Percentiles rank a stretch among this genome's conserved stretches.
phyloP scores from a whole-genome alignment of 1,140 invertebrate genomes.

The Zaprionus lachaisei region DNA sequence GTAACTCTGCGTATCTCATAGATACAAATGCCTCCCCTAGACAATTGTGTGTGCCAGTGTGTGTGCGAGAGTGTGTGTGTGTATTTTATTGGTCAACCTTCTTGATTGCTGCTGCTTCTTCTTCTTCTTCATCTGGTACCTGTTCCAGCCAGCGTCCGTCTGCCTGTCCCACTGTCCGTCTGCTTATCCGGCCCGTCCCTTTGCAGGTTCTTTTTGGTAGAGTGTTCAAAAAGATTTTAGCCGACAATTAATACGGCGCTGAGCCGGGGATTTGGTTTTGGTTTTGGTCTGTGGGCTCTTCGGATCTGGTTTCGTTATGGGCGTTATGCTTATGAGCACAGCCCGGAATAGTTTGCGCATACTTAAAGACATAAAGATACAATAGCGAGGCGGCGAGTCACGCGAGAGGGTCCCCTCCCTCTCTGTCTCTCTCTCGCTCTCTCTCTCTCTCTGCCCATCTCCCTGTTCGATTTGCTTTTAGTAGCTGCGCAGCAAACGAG shows the following conservation, averaged over 20 bases:
- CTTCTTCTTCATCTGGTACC: slow-evolving; percentile 48
- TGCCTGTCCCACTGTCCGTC: slow-evolving; percentile 4
- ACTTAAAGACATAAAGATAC: slow-evolving; percentile 51
- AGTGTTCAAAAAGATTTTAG: slow-evolving; percentile 77
- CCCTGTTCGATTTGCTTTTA: slow-evolving; percentile 25
- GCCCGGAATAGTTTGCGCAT: slow-evolving; percentile 38
- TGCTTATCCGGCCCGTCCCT: slow-evolving; percentile 43
- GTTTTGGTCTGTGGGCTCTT: slow-evolving; percentile 14
- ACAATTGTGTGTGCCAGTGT: slow-evolving; percentile 33
- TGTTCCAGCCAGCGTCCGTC: slow-evolving; percentile 46
- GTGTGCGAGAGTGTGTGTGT: slow-evolving; percentile 21
- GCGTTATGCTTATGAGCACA: slow-evolving; percentile 64
- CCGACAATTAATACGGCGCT: slow-evolving; percentile 76
- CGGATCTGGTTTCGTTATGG: slow-evolving; percentile 57
- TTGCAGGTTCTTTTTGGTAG: slow-evolving; percentile 31
- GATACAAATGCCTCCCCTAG: slow-evolving; percentile 1
- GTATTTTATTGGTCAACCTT: slow-evolving; percentile 75
- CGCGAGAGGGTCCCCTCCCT: slow-evolving; percentile 32
- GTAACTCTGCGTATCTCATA: slow-evolving; percentile 48
- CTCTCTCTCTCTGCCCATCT: background rate
- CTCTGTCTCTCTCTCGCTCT: background rate
- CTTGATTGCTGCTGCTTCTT: slow-evolving; percentile 50
- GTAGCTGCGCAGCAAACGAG: slow-evolving; percentile 42
- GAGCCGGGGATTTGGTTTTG: slow-evolving; percentile 47
- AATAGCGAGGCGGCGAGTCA: slow-evolving; percentile 41